Evolutionary conservation across 53 echinoderm and acorn worm genomes (phyloP), one percentile per base, ranked within the genome.

Genomic region (Paracentrotus lividus): DNA sequence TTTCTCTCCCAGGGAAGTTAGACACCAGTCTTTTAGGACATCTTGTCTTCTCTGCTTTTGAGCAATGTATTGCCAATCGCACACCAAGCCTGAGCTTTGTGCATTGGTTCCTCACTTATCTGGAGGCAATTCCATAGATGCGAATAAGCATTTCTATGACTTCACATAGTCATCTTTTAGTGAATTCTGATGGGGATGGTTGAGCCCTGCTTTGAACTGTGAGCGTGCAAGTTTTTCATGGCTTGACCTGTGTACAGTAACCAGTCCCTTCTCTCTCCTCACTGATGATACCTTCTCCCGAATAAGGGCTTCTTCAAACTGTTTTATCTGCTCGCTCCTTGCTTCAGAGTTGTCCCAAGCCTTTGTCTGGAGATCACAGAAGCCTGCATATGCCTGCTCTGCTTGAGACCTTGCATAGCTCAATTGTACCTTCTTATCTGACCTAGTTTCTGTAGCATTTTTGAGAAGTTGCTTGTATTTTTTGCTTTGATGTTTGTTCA

Each of bases 1-100:
- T 57, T 8, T 57, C 21, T 4, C 21, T 57, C 57, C 21, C 0
- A 13, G 57, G 57, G 20, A 57, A 57, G 4, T 4, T 0, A 57
- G 6, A 20, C 20, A 20, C 16, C 57, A 57, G 57, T 57, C 20
- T 57, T 57, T 14, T 13, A 57, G 57, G 57, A 7, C 57, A 18
- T 7, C 75, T 31, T 8, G 0, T 1, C 2, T 29, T 36, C 8
- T 75, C 16, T 31, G 4, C 8, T 20, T 75, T 75, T 3, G 34
- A 75, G 75, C 32, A 75, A 8, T n/a, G n/a, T n/a, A 75, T 75
- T 75, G 31, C 75, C 75, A 75, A 75, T 29, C 0, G 75, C 75
- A 75, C 75, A 75, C 75, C 75, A 75, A 75, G 32, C 33, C 32
- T 75, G 75, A 31, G 40, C 75, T 40, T 75, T 8, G 21, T 57